Conservation (phyloP, 2,888 invertebrate genomes). For the Lasiommata megera region DNA sequence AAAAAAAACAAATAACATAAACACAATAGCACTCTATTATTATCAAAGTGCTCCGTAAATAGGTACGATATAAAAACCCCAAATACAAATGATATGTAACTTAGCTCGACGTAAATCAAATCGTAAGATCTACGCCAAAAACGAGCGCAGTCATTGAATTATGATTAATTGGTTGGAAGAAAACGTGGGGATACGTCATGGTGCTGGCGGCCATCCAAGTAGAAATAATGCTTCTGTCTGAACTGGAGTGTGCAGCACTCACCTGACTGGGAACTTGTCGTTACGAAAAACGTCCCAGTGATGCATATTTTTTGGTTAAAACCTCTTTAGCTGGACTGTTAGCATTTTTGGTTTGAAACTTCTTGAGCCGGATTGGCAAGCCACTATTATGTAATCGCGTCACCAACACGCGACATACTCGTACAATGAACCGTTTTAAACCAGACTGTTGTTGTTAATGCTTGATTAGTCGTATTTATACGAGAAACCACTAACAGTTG, state of each 20-base stretch:
- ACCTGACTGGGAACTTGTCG: not conserved
- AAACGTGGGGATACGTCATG: constrained; percentile 44
- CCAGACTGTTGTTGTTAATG: too few species aligned
- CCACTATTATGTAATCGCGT: too few species aligned
- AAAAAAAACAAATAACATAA: too few species aligned
- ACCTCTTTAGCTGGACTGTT: too few species aligned
- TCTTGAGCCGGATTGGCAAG: too few species aligned
- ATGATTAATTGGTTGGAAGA: constrained; percentile 56
- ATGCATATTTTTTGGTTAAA: too few species aligned
- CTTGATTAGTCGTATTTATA: too few species aligned
- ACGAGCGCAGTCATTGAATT: constrained; percentile 52
- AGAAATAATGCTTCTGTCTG: constrained; percentile 13
- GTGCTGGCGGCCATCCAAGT: constrained; percentile 29
- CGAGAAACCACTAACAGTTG: too few species aligned
- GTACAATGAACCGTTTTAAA: too few species aligned
- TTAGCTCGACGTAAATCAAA: constrained; percentile 21
- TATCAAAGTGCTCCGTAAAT: not conserved
- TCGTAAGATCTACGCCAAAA: constrained; percentile 33
- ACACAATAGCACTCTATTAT: not conserved
- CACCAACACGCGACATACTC: too few species aligned
- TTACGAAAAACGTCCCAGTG: too few species aligned
- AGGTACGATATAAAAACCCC: not conserved
- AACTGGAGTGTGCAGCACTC: not conserved
- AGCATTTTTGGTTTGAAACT: too few species aligned
- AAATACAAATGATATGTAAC: constrained; percentile 13